Conservation (phyloP, 2,797 vertebrate genomes). For the Takifugu ocellatus region DNA sequence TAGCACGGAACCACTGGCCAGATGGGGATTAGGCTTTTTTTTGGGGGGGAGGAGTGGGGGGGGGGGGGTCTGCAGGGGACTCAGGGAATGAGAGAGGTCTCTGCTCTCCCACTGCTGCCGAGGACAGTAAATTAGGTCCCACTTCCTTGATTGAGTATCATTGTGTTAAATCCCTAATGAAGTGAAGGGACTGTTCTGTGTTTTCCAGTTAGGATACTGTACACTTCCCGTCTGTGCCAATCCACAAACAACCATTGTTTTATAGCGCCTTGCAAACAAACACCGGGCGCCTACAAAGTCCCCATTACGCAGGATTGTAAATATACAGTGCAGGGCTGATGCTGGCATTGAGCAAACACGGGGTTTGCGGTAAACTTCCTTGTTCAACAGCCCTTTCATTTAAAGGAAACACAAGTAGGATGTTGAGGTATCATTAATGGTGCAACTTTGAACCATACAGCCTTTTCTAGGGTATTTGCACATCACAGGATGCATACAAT, state of each 20-base stretch:
- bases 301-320: conserved; percentile 35
- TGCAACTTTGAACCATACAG: conserved; percentile 26
- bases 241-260: conserved; percentile 66
- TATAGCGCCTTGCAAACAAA: conserved; percentile 50
- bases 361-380: conserved; percentile 42
- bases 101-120: conserved; percentile 22
- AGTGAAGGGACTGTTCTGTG: conserved; percentile 47
- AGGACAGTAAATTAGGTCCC: conserved; percentile 40
- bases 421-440: conserved; percentile 45
- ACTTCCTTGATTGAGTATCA: conserved; percentile 64
- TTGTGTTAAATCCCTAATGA: conserved; percentile 56
- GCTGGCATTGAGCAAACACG: conserved; percentile 21
- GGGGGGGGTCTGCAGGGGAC: conserved; percentile 38
- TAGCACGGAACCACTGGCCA: conserved; percentile 60
- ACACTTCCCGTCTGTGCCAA: conserved; percentile 51
- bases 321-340: conserved; percentile 16
- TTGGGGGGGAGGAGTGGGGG: conserved; percentile 14
- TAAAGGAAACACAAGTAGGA: conserved; percentile 49
- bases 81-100: conserved; percentile 45
- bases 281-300: conserved; percentile 45
- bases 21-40: conserved; percentile 54
- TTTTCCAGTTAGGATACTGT: conserved; percentile 61
- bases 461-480: conserved; percentile 35
- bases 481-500: conserved; percentile 47
- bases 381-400: conserved; percentile 29